A percentile compares a stretch with the other conserved stretches of the same genome.
These are phyloP conservation scores for Zootoca vivipara DNA, from an alignment of 2,113 vertebrate genomes.

Conservation along the genomic window DNA sequence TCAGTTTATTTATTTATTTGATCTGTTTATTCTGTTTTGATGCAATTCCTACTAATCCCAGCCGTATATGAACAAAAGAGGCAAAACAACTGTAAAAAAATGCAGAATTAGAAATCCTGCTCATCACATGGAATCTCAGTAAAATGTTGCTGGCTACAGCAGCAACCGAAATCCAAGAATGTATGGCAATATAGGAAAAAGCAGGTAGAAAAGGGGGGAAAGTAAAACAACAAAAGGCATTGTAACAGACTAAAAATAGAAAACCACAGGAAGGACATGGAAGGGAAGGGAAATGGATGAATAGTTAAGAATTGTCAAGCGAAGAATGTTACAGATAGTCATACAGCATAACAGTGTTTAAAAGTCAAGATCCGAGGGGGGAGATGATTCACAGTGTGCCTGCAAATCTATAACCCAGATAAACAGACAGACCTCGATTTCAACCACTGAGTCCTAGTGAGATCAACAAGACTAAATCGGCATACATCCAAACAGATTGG, in stretches of 20 bases:
- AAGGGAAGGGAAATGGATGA: not conserved
- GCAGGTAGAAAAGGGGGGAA: not conserved
- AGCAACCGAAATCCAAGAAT: constrained; percentile 17
- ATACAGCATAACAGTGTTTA: constrained; percentile 17
- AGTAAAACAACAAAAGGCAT: not conserved
- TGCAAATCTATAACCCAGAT: not conserved
- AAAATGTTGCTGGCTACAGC: not conserved
- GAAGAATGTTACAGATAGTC: constrained; percentile 35
- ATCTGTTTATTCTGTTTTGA: constrained; percentile 5
- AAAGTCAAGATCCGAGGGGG: constrained; percentile 1
- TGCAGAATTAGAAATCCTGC: not conserved
- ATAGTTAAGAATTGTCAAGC: not conserved
- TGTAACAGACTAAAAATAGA: not conserved
- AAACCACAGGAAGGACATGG: not conserved
- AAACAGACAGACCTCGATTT: not conserved
- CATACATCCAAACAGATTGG: not conserved
- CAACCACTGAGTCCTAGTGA: not conserved
- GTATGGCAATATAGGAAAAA: not conserved
- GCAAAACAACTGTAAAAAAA: not conserved
- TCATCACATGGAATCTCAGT: constrained; percentile 3
- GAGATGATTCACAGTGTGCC: not conserved
- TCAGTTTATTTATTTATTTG: not conserved
- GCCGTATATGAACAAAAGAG: not conserved
- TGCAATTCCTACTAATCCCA: constrained; percentile 15
- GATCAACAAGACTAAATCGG: not conserved